Base-by-base conservation (phyloP, 2,113 vertebrate genomes). In the Cisticola juncidis region DNA sequence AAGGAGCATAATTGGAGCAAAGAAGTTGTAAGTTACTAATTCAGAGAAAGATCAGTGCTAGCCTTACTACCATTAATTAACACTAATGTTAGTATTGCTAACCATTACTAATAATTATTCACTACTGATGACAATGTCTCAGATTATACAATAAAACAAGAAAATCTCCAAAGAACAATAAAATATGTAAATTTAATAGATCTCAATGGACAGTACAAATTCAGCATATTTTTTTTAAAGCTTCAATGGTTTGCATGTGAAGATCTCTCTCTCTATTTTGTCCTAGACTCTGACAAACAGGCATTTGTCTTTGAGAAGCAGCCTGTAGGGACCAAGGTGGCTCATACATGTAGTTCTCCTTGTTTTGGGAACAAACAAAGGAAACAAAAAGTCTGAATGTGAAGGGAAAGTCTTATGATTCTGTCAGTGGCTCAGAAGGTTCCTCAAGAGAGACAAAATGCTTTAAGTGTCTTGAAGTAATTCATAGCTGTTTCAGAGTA, bases 1-100 rank as follows among this genome's bases (percentile, higher is more conserved):
- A 97, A 97, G 91, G 38, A 98, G 98, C 98, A 94, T 48, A 95
- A 94, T 60, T 65, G 71, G 81, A 83, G 64, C 18, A 94, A 87
- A 94, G 54, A 88, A 89, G 74, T 45, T 0, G 0, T 66, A 80
- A 93, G 7, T 94, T 90, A 95, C 21, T 71, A 78, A 88, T 15
- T 84, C 19, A 50, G 77, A 8, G 17, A 83, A 78, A 91, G 69
- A 29, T 42, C 11, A 31, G 16, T 21, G 14, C 45, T 50, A 73
- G 4, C 29, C 12, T 45, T 53, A 61, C 21, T 40, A 26, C n/a
- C 15, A 35, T 54, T 48, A 88, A 12, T 15, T 62, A 66, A 50
- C 50, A 51, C 14, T 68, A 77, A 44, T 31, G 35, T 9, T 35
- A 76, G 9, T 31, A 50, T 36, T 26, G 31, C 26, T 51, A 18